Evolutionary conservation across 2,113 vertebrate species (phyloP).

Genomic region (Cyprinodon brontotheroides): DNA sequence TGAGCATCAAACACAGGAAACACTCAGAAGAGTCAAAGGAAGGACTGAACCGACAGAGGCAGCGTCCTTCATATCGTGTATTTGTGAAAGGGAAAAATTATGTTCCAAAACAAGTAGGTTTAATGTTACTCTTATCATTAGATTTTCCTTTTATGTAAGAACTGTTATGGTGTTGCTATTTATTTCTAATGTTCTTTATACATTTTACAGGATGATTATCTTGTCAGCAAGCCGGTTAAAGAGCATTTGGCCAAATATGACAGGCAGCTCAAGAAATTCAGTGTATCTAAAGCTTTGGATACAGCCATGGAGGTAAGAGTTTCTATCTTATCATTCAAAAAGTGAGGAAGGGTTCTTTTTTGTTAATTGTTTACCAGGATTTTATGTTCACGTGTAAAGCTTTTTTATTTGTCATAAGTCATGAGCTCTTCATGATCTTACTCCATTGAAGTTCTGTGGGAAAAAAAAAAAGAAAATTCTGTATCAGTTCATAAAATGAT

Average conservation of each 20-base stretch:
- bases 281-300: conserved; percentile 93
- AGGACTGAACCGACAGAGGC: conserved; percentile 60
- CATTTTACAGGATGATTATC: conserved; percentile 87
- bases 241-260: conserved; percentile 89
- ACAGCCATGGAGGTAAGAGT: conserved; percentile 85
- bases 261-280: conserved; percentile 88
- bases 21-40: conserved; percentile 79
- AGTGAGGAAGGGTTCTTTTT: too few species aligned
- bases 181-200: not conserved
- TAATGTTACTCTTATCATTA: not conserved
- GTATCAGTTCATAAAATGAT: too few species aligned
- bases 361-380: too few species aligned
- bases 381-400: not conserved
- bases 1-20: conserved; percentile 92
- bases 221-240: conserved; percentile 87
- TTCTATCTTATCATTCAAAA: not conserved
- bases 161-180: not conserved
- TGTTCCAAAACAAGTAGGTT: conserved; percentile 85
- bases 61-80: conserved; percentile 84
- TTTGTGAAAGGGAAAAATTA: conserved; percentile 92
- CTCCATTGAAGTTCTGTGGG: too few species aligned
- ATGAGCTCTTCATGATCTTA: too few species aligned
- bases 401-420: not conserved
- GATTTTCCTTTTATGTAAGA: not conserved
- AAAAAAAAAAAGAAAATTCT: too few species aligned